A percentile compares a stretch with the other conserved stretches of the same genome.
These are phyloP conservation scores for Syrrhaptes paradoxus DNA, from an alignment of 2,113 vertebrate species.

Conservation along the genomic window DNA sequence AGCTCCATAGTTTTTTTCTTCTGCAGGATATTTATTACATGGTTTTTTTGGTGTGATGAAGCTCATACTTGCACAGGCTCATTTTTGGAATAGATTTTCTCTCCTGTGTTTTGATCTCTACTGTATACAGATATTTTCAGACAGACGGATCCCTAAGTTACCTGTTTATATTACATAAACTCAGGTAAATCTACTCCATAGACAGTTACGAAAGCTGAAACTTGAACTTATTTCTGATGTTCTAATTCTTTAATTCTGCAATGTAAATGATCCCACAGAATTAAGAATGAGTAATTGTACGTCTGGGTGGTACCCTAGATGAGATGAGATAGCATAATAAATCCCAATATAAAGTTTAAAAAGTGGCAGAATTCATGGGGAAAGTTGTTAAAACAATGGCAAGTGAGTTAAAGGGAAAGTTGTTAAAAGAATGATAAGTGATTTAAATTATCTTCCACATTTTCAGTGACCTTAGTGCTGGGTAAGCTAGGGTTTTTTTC, in stretches of 20 bases:
- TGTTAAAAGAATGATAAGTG: background rate
- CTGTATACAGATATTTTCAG: background rate
- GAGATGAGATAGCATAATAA: background rate
- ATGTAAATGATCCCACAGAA: background rate
- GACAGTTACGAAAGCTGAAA: background rate
- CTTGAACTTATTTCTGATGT: background rate
- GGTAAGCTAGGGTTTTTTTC: background rate
- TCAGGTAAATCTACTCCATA: background rate
- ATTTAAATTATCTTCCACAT: background rate
- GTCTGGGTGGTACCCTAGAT: background rate
- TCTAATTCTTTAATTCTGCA: background rate
- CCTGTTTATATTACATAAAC: background rate
- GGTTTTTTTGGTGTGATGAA: background rate
- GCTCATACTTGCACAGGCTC: background rate
- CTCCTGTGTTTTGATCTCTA: background rate
- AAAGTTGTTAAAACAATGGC: background rate
- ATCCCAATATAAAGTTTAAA: background rate
- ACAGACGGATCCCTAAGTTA: background rate
- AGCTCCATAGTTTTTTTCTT: background rate
- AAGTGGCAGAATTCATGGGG: background rate
- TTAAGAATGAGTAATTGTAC: background rate
- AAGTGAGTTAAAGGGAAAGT: background rate
- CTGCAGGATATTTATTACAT: background rate
- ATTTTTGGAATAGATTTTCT: background rate
- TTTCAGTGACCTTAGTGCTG: background rate